Evolutionary conservation across 2,113 vertebrate species (phyloP), one percentile per base, ranked within the genome.

Genomic region (Cynoglossus semilaevis): DNA sequence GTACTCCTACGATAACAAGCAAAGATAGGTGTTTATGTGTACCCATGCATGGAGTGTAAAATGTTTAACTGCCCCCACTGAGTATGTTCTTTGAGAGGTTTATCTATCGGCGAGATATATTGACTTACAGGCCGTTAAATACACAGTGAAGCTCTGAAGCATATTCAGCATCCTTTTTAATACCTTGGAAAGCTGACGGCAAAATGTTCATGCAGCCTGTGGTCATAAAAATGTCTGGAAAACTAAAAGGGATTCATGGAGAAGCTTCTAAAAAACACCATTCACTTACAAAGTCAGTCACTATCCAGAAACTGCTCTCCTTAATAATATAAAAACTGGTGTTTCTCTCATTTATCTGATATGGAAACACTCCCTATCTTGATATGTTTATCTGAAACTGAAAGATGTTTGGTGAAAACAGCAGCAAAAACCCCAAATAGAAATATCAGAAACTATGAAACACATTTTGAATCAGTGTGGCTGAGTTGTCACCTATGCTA

Each of bases 221-320:
- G 10, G 38, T 9, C 38, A 41, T 41, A 41, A 41, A 46, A 42
- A 8, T 12, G 29, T 14, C 9, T 58, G 53, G 15, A 35, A 43
- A 53, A 42, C 34, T 19, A 37, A 61, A 43, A 68, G 5, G 29
- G 46, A 7, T 56, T 47, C 4, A 42, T 11, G 16, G 16, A 61
- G 43, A 36, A 0, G 12, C 19, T 1, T 35, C 46, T n/a, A 14
- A 19, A n/a, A 49, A 58, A 43, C 18, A 16, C 42, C 12, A 10
- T 8, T 19, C 13, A 14, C 18, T 13, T 34, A 13, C 34, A 35
- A 22, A 54, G n/a, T 41, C 38, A 12, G 14, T 13, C 38, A 13
- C 40, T 42, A 36, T n/a, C 49, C 9, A 16, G 13, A 57, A 48
- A 14, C 16, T 8, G 14, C 12, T 22, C 8, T n/a, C 15, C 12